Conservation (phyloP, 2,888 invertebrate species). For the Diplazon laetatorius region DNA sequence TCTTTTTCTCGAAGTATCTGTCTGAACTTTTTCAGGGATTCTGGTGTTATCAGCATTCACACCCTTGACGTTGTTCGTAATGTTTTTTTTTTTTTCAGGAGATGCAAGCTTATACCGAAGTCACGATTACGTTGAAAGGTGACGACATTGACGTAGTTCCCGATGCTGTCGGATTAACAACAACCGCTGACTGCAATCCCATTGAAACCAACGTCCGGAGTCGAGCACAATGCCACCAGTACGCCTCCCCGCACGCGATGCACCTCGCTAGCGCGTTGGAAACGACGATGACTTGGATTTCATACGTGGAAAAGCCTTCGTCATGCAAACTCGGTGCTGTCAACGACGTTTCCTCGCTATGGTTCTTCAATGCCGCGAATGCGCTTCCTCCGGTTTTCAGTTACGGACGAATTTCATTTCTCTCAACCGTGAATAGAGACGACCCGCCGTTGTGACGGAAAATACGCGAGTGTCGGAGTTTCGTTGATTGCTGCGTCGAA, state of each 20-base stretch:
- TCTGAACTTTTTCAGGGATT: background rate
- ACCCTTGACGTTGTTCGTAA: conserved; percentile 31
- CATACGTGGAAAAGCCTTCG: conserved; percentile 26
- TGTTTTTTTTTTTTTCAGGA: conserved; percentile 12
- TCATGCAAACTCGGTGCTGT: conserved; percentile 3
- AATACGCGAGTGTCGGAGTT: conserved; percentile 1
- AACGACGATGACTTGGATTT: conserved; percentile 16
- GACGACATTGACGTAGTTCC: conserved; percentile 56
- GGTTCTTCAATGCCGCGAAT: conserved; percentile 13
- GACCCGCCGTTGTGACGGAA: conserved; percentile 28
- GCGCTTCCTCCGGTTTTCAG: conserved; percentile 29
- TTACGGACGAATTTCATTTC: conserved; percentile 19
- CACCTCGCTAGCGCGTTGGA: conserved; percentile 13
- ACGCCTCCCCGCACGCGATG: conserved; percentile 11
- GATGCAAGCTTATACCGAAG: conserved; percentile 16
- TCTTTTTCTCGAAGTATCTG: too few species aligned
- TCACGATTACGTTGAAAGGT: conserved; percentile 26
- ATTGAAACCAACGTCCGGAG: conserved; percentile 57
- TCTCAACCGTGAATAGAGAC: conserved; percentile 34
- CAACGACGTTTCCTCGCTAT: conserved; percentile 23
- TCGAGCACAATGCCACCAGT: conserved; percentile 37
- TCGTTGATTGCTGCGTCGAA: conserved; percentile 6
- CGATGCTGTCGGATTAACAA: conserved; percentile 46
- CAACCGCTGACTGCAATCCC: conserved; percentile 55
- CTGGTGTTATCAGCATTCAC: conserved; percentile 15